Evolutionary conservation across 2,888 invertebrate genomes (phyloP).

Genomic region (Timandra comae): DNA sequence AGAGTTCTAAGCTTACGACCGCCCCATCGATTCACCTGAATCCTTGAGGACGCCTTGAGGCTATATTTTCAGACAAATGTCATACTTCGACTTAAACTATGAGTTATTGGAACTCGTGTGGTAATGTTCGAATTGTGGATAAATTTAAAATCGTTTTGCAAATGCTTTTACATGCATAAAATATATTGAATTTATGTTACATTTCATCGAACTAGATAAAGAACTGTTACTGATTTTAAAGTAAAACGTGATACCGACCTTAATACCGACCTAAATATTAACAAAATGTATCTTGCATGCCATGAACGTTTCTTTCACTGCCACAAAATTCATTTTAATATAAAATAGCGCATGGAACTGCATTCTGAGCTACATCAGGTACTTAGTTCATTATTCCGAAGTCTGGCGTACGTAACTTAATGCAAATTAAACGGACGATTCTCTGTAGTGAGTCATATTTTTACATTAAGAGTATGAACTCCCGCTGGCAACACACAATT

Average conservation of each 20-base stretch:
- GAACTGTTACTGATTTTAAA: neutral
- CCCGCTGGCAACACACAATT: conserved; percentile 59
- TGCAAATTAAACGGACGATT: conserved; percentile 59
- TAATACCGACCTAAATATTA: neutral
- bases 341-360: conserved; percentile 7
- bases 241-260: neutral
- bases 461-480: conserved; percentile 56
- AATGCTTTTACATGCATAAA: too few species aligned
- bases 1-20: conserved; percentile 43
- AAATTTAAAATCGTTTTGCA: conserved; percentile 9
- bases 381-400: conserved; percentile 30
- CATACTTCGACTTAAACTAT: conserved; percentile 24
- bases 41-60: conserved; percentile 30
- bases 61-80: conserved; percentile 33
- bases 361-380: conserved; percentile 22
- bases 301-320: neutral
- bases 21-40: conserved; percentile 41
- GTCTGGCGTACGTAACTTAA: conserved; percentile 38
- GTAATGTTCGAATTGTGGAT: conserved; percentile 9
- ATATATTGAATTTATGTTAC: too few species aligned
- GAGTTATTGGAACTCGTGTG: conserved; percentile 20
- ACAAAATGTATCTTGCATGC: neutral
- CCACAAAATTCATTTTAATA: conserved; percentile 1
- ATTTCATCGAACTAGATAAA: too few species aligned
- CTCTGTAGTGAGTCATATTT: conserved; percentile 58